Percentiles rank a stretch among this genome's conserved stretches.
Evolutionary conservation across 2,113 vertebrate genomes (phyloP).

Genomic region (Paracyprichromis sp.): DNA sequence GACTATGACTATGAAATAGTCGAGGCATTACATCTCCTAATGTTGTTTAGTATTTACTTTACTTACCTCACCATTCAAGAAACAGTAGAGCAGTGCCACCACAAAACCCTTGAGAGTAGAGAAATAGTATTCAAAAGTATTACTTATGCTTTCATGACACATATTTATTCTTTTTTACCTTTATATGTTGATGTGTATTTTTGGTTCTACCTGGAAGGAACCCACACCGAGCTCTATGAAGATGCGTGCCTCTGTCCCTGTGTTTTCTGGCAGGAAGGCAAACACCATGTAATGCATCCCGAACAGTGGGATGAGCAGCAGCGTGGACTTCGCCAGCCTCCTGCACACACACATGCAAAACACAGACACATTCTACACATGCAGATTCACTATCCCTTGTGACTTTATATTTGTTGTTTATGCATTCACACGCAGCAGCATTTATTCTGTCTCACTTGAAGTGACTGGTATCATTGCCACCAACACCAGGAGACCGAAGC

Average conservation of each 20-base stretch:
- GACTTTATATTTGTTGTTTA: neutral
- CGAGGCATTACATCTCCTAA: neutral
- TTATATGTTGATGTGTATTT: neutral
- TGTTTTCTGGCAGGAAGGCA: constrained; percentile 83
- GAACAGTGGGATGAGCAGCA: constrained; percentile 93
- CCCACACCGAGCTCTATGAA: constrained; percentile 87
- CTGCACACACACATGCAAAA: constrained; percentile 52
- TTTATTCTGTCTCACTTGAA: constrained; percentile 62
- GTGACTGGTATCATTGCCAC: constrained; percentile 75
- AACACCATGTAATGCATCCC: constrained; percentile 93
- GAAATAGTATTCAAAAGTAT: neutral
- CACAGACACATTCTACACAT: neutral
- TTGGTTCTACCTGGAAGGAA: constrained; percentile 80
- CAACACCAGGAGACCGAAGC: constrained; percentile 84
- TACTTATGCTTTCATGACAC: neutral
- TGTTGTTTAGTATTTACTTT: constrained; percentile 9
- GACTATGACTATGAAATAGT: neutral
- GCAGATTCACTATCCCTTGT: neutral
- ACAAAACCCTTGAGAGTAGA: constrained; percentile 79
- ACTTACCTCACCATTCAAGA: constrained; percentile 91
- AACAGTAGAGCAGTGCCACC: constrained; percentile 89
- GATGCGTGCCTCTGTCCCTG: constrained; percentile 77
- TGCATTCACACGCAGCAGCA: neutral
- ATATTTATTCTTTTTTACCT: neutral
- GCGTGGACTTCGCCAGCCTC: constrained; percentile 88